phyloP scores from a whole-genome alignment of 2,113 vertebrate genomes.

The Cyphotilapia sp. region DNA sequence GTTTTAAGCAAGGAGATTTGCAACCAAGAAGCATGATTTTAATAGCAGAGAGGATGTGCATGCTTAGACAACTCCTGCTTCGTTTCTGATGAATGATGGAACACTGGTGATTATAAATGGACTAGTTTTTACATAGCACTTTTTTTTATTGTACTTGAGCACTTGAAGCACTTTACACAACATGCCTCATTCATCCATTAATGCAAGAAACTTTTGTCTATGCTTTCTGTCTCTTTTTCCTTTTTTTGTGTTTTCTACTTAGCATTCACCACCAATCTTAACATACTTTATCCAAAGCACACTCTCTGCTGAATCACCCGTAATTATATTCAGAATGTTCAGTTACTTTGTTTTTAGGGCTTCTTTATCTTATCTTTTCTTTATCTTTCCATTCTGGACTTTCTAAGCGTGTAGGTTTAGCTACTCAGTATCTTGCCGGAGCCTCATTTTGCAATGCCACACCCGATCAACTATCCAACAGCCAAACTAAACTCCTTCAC shows the following conservation, averaged over 20 bases:
- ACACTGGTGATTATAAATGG: background rate
- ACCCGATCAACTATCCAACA: background rate
- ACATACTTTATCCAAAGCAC: background rate
- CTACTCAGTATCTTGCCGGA: background rate
- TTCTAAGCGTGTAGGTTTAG: background rate
- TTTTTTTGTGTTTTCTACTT: background rate
- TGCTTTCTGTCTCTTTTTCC: background rate
- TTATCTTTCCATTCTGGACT: background rate
- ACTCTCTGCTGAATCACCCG: accelerated
- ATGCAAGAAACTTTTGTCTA: background rate
- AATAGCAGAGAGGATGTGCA: background rate
- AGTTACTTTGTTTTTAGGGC: background rate
- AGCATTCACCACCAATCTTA: background rate
- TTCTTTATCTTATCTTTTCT: background rate
- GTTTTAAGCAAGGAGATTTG: background rate
- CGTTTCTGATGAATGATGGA: background rate
- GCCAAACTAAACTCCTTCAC: accelerated
- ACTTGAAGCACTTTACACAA: background rate
- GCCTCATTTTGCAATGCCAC: background rate
- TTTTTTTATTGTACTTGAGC: background rate
- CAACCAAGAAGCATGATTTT: background rate
- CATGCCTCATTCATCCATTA: background rate
- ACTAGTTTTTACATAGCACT: background rate
- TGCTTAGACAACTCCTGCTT: background rate
- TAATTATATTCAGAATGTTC: background rate